Evolutionary conservation across 2,797 vertebrate species (phyloP).

Genomic region (Oceanodroma leucorhoa): DNA sequence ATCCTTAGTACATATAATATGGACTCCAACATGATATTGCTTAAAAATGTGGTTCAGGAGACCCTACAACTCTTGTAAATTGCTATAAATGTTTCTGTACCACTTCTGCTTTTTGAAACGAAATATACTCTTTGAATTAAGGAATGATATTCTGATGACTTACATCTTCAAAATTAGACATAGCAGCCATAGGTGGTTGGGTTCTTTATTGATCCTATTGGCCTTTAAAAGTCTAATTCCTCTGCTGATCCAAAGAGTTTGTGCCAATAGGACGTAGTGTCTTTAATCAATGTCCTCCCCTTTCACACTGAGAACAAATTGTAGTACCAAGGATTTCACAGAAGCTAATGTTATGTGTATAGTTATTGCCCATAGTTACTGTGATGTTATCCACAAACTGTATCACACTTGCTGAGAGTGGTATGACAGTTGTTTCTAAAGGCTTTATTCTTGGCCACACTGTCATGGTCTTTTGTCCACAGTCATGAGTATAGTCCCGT

Average conservation of each 20-base stretch:
- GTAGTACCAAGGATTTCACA: background rate
- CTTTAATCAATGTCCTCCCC: background rate
- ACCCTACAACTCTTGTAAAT: background rate
- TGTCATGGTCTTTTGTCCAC: background rate
- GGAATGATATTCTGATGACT: background rate
- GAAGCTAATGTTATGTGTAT: background rate
- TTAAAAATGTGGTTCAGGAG: background rate
- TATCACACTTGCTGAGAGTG: background rate
- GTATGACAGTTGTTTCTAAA: background rate
- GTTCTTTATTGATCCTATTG: background rate
- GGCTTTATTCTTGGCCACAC: background rate
- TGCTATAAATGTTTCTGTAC: background rate
- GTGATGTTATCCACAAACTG: background rate
- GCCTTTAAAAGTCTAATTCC: background rate
- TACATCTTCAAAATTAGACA: background rate
- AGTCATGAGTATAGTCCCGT: rapidly evolving
- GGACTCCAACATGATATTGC: background rate
- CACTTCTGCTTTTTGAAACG: background rate
- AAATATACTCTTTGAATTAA: background rate
- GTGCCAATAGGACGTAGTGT: background rate
- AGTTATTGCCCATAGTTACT: background rate
- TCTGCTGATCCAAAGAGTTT: background rate
- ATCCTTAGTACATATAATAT: background rate
- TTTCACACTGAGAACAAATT: background rate
- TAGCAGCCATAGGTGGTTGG: background rate